These are phyloP conservation scores for Eucidaris tribuloides DNA, from an alignment of 35 echinoderm and acorn worm species.

Conservation along the genomic window DNA sequence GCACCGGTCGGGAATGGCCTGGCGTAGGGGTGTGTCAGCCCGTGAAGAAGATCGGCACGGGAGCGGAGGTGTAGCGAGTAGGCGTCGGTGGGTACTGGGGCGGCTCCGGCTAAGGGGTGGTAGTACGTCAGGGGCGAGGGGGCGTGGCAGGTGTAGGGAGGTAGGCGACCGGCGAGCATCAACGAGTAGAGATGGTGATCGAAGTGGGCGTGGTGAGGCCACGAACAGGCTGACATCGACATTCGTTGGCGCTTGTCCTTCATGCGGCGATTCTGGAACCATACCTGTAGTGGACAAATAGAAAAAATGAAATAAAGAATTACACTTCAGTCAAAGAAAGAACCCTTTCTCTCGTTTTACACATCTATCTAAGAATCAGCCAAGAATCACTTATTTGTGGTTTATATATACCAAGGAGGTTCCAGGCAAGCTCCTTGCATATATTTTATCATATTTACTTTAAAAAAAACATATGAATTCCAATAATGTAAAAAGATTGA, in stretches of 20 bases:
- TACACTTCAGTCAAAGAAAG: too few species aligned
- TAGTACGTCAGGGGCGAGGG: constrained; percentile 79
- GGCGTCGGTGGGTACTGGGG: constrained; percentile 41
- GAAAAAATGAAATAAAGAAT: background rate
- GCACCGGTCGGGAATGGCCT: constrained; percentile 14
- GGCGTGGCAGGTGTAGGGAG: constrained; percentile 66
- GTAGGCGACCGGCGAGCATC: constrained; percentile 78
- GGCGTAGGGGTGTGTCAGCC: constrained; percentile 47
- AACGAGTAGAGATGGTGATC: constrained; percentile 96
- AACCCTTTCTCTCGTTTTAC: too few species aligned
- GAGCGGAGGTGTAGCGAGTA: constrained; percentile 90
- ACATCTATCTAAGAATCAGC: too few species aligned
- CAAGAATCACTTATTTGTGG: too few species aligned
- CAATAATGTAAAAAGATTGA: too few species aligned
- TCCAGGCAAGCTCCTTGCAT: too few species aligned
- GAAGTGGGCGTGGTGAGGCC: constrained; percentile 84
- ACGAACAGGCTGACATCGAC: constrained; percentile 85
- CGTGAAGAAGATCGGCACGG: constrained; percentile 67
- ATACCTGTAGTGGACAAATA: constrained; percentile 86
- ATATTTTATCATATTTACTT: too few species aligned
- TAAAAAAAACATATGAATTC: too few species aligned
- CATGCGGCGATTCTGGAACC: constrained; percentile 99
- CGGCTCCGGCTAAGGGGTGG: constrained; percentile 53
- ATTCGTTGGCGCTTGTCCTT: constrained; percentile 96
- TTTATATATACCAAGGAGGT: too few species aligned